phyloP scores from a whole-genome alignment of 2,888 invertebrate genomes.

The Orthosia gothica region DNA sequence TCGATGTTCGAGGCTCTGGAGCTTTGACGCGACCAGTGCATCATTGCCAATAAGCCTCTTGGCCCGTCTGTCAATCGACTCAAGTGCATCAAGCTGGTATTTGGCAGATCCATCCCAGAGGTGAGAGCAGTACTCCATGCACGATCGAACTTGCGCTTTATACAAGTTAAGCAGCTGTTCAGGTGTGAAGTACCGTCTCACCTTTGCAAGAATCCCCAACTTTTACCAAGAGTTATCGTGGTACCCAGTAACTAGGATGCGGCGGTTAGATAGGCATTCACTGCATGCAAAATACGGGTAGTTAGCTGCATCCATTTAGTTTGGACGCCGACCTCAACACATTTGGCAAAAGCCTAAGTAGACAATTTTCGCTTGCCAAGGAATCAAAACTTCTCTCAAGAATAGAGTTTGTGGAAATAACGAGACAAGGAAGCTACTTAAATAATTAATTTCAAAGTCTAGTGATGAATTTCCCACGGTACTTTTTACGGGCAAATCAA shows the following conservation, averaged over 20 bases:
- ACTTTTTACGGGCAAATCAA: not conserved
- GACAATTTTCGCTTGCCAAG: not conserved
- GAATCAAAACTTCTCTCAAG: slow-evolving; percentile 1
- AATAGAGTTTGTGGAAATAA: slow-evolving; percentile 10
- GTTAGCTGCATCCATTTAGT: not conserved
- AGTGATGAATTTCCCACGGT: not conserved
- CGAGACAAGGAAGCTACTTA: not conserved
- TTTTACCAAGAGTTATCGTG: not conserved
- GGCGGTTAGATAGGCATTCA: not conserved
- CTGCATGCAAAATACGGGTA: not conserved
- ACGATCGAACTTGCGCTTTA: too few species aligned
- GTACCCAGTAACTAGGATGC: not conserved
- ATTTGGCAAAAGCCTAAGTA: not conserved
- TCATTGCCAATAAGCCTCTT: too few species aligned
- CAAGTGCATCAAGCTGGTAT: too few species aligned
- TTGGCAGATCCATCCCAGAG: too few species aligned
- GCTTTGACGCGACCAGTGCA: too few species aligned
- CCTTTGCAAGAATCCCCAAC: too few species aligned
- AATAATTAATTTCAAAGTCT: slow-evolving; percentile 13
- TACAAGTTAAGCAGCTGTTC: too few species aligned
- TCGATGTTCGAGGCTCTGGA: too few species aligned
- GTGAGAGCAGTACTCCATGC: too few species aligned
- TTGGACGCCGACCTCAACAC: too few species aligned
- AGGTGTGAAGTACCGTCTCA: too few species aligned
- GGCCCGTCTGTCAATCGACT: too few species aligned